Base-by-base conservation (phyloP, 2,797 vertebrate species). In the Brachymystax lenok region DNA sequence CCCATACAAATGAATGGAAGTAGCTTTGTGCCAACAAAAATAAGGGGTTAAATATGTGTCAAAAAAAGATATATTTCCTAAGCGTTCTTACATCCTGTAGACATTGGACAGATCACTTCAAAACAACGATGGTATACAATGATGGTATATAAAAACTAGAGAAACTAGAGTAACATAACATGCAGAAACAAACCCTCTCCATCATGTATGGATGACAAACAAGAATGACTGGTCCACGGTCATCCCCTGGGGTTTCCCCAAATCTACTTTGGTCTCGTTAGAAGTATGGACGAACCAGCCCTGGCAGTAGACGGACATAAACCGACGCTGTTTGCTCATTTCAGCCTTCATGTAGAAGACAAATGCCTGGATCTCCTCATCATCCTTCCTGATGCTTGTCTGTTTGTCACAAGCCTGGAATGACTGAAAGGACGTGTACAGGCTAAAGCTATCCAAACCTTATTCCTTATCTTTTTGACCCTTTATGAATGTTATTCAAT, bases 301-400 rank as follows among this genome's bases (percentile, higher is more conserved):
- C 0, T 0, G 17, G 74, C 89, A 79, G 64, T 86, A 80, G 4
- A 84, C 93, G 0, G 95, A 95, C 80, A 95, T 94, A 66, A 95
- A 95, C 3, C 2, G 88, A 0, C 78, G 81, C n/a, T 59, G 27
- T 0, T 19, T 46, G 0, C 79, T 73, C 1, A 0, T n/a, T 3
- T 74, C 54, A 0, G 64, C n/a, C 66, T 86, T 92, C 94, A 94
- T 94, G 88, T 93, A 95, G 87, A 95, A 95, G 73, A 95, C 82
- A 66, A 90, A 94, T 0, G 90, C 80, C 71, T 93, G 84, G 35
- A 76, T 30, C 4, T 1, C 35, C 14, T 82, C 61, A 12, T 94
- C 92, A 0, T 10, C 84, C 64, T 27, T 81, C 7, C 81, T 90
- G 83, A 95, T 94, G 3, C 50, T 74, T 77, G 89, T 8, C n/a